phyloP scores from a whole-genome alignment of 2,797 vertebrate species.

The Argya squamiceps region DNA sequence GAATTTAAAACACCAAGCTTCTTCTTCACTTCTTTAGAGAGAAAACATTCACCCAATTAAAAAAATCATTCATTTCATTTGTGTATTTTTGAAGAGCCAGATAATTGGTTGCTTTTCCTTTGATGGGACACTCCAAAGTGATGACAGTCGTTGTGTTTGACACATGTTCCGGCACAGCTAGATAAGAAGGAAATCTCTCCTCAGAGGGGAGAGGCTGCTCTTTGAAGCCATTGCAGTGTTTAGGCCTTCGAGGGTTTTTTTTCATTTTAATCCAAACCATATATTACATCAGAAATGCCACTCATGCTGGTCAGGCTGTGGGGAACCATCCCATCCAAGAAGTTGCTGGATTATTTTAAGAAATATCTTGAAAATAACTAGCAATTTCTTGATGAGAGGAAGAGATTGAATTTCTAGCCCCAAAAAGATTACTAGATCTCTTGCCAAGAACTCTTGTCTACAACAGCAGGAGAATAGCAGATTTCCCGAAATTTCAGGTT shows the following conservation, averaged over 20 bases:
- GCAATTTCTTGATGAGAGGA: background rate
- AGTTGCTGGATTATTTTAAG: background rate
- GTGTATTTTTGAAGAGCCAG: slow-evolving; percentile 30
- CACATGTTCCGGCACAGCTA: slow-evolving; percentile 7
- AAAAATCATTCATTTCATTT: background rate
- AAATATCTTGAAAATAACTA: background rate
- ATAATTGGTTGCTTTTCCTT: slow-evolving; percentile 8
- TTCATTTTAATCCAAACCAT: background rate
- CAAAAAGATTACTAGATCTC: background rate
- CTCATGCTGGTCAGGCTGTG: background rate
- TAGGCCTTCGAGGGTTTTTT: background rate
- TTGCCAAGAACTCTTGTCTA: background rate
- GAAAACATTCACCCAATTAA: slow-evolving; percentile 13
- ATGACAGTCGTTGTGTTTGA: slow-evolving; percentile 32
- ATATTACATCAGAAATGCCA: background rate
- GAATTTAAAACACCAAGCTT: background rate
- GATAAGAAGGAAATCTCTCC: slow-evolving; percentile 43
- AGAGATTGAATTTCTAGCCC: background rate
- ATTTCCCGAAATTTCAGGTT: background rate
- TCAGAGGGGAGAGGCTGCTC: background rate
- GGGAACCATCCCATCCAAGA: background rate
- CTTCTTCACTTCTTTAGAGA: background rate
- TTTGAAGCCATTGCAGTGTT: slow-evolving; percentile 45
- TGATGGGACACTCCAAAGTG: slow-evolving; percentile 27
- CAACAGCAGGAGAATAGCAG: background rate